Evolutionary conservation across 2,888 invertebrate species (phyloP).

Genomic region (Apeira syringaria): DNA sequence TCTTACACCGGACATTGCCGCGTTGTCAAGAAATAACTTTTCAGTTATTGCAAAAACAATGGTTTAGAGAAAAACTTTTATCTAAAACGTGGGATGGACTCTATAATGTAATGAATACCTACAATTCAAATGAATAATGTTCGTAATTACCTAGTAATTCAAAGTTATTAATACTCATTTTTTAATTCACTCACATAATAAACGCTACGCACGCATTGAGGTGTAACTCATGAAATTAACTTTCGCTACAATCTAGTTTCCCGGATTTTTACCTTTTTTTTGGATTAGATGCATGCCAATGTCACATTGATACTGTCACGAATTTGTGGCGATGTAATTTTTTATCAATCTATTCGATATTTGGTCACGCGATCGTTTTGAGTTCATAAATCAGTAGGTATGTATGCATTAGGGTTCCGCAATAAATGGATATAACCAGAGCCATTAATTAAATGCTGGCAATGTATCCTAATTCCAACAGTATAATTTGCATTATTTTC

Average conservation of each 20-base stretch:
- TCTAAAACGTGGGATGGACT: too few species aligned
- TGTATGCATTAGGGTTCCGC: constrained; percentile 9
- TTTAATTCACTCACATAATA: not conserved
- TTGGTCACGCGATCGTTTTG: constrained; percentile 35
- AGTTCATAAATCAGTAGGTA: constrained; percentile 20
- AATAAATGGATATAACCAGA: too few species aligned
- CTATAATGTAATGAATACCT: too few species aligned
- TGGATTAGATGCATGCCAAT: constrained; percentile 30
- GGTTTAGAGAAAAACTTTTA: too few species aligned
- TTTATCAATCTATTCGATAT: constrained; percentile 23
- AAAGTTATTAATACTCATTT: not conserved
- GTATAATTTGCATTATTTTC: too few species aligned
- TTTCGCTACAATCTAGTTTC: constrained; percentile 32
- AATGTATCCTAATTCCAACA: too few species aligned
- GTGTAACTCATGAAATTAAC: constrained; percentile 36
- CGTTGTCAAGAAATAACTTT: too few species aligned
- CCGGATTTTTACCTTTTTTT: constrained; percentile 38
- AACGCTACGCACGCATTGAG: constrained; percentile 24
- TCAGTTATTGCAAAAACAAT: too few species aligned
- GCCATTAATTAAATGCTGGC: too few species aligned
- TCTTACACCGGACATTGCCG: too few species aligned
- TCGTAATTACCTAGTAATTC: too few species aligned
- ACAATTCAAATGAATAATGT: too few species aligned
- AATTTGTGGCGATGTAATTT: constrained; percentile 20
- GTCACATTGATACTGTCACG: constrained; percentile 31